phyloP scores from a whole-genome alignment of 2,888 invertebrate genomes.

The Mesoligia furuncula region DNA sequence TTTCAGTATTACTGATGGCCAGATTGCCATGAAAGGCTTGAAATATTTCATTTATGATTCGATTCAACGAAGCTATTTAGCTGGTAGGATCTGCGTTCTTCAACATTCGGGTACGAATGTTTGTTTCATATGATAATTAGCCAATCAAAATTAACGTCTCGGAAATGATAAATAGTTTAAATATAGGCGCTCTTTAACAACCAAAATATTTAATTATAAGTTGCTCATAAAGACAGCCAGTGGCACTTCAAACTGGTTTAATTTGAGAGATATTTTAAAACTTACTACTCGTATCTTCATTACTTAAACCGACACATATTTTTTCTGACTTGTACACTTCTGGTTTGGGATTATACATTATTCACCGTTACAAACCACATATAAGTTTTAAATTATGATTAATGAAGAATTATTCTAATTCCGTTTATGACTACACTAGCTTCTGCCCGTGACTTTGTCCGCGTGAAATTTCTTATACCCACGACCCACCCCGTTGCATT shows the following conservation, averaged over 20 bases:
- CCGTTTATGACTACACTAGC: not conserved
- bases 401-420: not conserved
- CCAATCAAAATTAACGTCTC: constrained; percentile 82
- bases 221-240: constrained; percentile 67
- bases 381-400: not conserved
- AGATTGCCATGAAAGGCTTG: constrained; percentile 37
- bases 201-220: constrained; percentile 78
- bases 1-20: constrained; percentile 36
- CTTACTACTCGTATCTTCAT: constrained; percentile 47
- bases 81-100: constrained; percentile 20
- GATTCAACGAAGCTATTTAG: constrained; percentile 42
- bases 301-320: constrained; percentile 39
- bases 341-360: constrained; percentile 22
- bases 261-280: constrained; percentile 52
- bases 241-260: constrained; percentile 70
- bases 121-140: constrained; percentile 69
- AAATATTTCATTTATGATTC: constrained; percentile 44
- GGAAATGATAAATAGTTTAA: constrained; percentile 79
- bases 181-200: constrained; percentile 76
- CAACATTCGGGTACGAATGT: constrained; percentile 54
- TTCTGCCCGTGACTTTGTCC: no score
- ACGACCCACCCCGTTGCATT: no score
- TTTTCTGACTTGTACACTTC: constrained; percentile 1
- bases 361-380: not conserved
- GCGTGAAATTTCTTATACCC: no score